These are phyloP conservation scores for Eumacrocentrus americanus DNA, from an alignment of 2,888 invertebrate species.

Conservation along the genomic window DNA sequence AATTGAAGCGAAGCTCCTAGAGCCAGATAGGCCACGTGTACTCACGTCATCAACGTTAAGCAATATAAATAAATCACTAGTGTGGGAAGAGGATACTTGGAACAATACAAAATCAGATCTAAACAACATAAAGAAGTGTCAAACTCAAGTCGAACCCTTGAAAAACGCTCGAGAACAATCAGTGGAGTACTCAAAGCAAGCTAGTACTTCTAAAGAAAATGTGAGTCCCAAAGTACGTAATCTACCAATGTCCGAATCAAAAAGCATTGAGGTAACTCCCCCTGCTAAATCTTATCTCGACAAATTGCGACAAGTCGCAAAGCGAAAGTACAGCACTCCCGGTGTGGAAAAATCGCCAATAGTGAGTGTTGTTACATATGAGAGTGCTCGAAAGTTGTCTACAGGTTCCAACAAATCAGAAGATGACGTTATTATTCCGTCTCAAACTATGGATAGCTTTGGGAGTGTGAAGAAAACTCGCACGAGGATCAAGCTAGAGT, in stretches of 20 bases:
- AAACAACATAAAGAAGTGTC: conserved; percentile 25
- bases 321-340: conserved; percentile 33
- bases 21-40: background rate
- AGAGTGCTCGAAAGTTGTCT: conserved; percentile 38
- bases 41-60: background rate
- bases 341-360: conserved; percentile 38
- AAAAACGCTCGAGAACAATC: background rate
- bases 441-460: conserved; percentile 38
- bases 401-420: conserved; percentile 51
- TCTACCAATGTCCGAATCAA: conserved; percentile 29
- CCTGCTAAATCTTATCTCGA: conserved; percentile 5
- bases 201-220: background rate
- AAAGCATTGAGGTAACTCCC: background rate
- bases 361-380: conserved; percentile 38
- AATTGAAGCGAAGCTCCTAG: background rate
- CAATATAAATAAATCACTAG: conserved; percentile 32
- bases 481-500: conserved; percentile 34
- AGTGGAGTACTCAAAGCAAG: no score
- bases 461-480: conserved; percentile 32
- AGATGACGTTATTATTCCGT: conserved; percentile 49
- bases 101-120: conserved; percentile 38
- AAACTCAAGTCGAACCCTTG: conserved; percentile 11
- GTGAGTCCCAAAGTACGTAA: conserved; percentile 18
- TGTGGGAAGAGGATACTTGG: conserved; percentile 51
- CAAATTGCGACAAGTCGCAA: conserved; percentile 30